Conservation (phyloP, 2,888 invertebrate species). For the Hedychridium roseum region DNA sequence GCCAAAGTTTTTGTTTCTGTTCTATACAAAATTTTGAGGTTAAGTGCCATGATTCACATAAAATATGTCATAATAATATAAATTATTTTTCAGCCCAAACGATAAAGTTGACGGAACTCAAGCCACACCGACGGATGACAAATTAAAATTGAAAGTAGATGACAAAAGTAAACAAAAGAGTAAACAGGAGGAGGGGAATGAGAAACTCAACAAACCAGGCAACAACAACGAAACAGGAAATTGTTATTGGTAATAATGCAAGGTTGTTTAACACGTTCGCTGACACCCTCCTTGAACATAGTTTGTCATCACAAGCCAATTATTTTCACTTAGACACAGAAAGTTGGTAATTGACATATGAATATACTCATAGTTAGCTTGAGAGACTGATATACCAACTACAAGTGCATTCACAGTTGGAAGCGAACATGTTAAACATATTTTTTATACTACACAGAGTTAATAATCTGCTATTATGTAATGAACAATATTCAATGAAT, state of each 20-base stretch:
- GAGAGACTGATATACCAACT: conserved; percentile 1
- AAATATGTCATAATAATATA: conserved; percentile 9
- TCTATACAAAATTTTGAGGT: conserved; percentile 18
- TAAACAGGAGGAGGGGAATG: conserved; percentile 39
- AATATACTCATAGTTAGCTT: not conserved
- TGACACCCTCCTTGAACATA: no score
- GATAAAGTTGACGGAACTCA: conserved; percentile 37
- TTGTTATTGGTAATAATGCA: conserved; percentile 56
- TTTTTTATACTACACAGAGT: no score
- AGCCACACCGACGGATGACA: conserved; percentile 40
- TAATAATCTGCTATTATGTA: no score
- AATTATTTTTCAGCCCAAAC: conserved; percentile 27
- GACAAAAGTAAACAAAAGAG: conserved; percentile 42
- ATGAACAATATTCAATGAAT: no score
- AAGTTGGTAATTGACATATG: conserved; percentile 55
- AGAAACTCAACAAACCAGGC: conserved; percentile 45
- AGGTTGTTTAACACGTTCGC: no score
- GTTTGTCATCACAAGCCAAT: no score
- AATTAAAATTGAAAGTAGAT: conserved; percentile 42
- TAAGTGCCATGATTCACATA: conserved; percentile 11
- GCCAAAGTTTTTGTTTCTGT: not conserved
- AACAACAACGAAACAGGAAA: conserved; percentile 44
- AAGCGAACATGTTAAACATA: no score
- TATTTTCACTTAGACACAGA: no score
- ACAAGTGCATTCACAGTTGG: no score